phyloP scores from a whole-genome alignment of 2,113 vertebrate species.

The Cheirogaleus medius region DNA sequence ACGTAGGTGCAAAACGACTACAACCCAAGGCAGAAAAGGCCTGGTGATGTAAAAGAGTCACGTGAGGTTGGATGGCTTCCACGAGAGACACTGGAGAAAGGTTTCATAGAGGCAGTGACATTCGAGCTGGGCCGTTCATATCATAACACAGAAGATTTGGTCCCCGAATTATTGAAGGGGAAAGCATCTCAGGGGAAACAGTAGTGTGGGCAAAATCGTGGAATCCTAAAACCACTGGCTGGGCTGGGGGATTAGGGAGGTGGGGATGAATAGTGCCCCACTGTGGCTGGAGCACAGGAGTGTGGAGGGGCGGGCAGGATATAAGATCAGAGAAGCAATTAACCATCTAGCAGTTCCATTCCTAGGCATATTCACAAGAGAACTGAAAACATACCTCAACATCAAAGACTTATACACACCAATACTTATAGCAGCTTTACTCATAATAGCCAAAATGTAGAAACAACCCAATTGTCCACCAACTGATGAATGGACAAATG shows the following conservation, averaged over 20 bases:
- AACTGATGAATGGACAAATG: neutral
- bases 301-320: neutral
- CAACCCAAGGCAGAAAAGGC: neutral
- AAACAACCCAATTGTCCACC: neutral
- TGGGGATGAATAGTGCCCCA: too few relatives aligned
- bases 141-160: neutral
- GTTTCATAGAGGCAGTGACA: neutral
- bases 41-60: neutral
- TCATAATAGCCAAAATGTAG: neutral
- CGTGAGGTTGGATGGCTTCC: fast-evolving
- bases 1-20: neutral
- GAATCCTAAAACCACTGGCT: neutral
- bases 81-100: neutral
- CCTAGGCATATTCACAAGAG: neutral
- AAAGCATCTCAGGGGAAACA: neutral
- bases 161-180: neutral
- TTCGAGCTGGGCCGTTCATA: neutral
- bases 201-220: neutral
- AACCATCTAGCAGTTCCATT: neutral
- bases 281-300: neutral
- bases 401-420: neutral
- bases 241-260: neutral
- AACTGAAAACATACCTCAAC: neutral
- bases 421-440: neutral
- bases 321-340: neutral